Base-by-base conservation (phyloP, 1,140 invertebrate genomes). In the Neodiprion fabricii region DNA sequence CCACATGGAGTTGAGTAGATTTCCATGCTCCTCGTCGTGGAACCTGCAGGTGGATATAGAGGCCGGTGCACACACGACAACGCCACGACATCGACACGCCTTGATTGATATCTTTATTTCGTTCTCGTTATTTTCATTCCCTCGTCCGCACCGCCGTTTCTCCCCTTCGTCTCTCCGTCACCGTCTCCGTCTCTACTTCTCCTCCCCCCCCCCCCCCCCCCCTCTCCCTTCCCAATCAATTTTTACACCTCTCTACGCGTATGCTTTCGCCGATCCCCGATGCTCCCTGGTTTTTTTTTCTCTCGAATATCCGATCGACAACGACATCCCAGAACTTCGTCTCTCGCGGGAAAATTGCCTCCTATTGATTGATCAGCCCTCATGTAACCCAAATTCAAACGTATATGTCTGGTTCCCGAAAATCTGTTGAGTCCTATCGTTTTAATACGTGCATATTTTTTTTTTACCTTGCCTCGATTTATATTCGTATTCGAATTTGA, bases 1-100 rank as follows among this genome's bases (percentile, higher is more conserved):
- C 95, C 95, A 97, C 94, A 97, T 95, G 84, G 95, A 95, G 91
- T 96, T 96, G 87, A 96, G 92, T 87, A 96, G 93, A 92, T 96
- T 97, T 81, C 93, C 94, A 90, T 96, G 95, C 87, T 95, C 94
- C 88, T 94, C 93, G 89, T 96, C 94, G 89, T 95, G 94, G 90
- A 94, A 93, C 91, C 95, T 96, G 90, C 85, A 23, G 23, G 40
- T 17, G 53, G 53, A 61, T 61, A 61, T 61, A 61, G n/a, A 73
- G 61, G 17, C 61, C n/a, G 28, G n/a, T 21, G n/a, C n/a, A 73
- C 23, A 65, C 21, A 73, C 61, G 14, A 73, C 40, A 73, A 17
- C n/a, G n/a, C 21, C 61, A 73, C 17, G 40, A 73, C 66, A 65
- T 61, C 53, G 53, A 61, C 53, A 14, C n/a, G 28, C 28, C 9